Base-by-base conservation (phyloP, 2,888 invertebrate species). In the Mythimna lalbum region DNA sequence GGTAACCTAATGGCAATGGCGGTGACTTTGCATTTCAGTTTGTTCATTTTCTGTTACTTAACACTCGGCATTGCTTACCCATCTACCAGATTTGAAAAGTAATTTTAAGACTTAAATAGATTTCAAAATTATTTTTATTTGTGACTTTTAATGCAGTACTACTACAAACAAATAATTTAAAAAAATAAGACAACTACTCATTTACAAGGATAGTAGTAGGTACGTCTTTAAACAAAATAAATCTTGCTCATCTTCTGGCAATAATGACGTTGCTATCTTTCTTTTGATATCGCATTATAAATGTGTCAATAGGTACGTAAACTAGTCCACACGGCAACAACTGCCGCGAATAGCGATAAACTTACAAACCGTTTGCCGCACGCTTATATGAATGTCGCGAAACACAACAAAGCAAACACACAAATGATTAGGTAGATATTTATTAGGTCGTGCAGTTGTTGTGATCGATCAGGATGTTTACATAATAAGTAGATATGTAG, bases 261-360 rank as follows among this genome's bases (percentile, higher is more conserved):
- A 31, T 39, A 71, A 70, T 31, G 12, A 39, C 21, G 23, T 50
- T 39, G 21, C 71, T 57, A 69, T 69, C 71, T 21, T 70, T 21
- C 4, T 56, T 23, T 39, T 23, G 19, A 36, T 69, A 69, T 36
- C 6, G 47, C 36, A 19, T 27, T 19, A 36, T 14, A 19, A 70
- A 57, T 57, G n/a, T 23, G 39, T 52, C 23, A 17, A 23, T 50
- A 50, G 1, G 9, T 43, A 43, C 17, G 43, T 17, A 10, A 39
- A 39, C 39, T 72, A 52, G 72, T 72, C 59, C 72, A 52, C 52
- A 50, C 39, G 43, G 60, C 59, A 59, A 72, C 72, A 52, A 33
- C 17, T 72, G 72, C n/a, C 19, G 33, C 72, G 52, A 43, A 50
- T 23, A 19, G 33, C 59, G 52, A 52, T 72, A 72, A 60, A 39